Conservation (phyloP, 2,113 vertebrate genomes). For the Casuarius casuarius region DNA sequence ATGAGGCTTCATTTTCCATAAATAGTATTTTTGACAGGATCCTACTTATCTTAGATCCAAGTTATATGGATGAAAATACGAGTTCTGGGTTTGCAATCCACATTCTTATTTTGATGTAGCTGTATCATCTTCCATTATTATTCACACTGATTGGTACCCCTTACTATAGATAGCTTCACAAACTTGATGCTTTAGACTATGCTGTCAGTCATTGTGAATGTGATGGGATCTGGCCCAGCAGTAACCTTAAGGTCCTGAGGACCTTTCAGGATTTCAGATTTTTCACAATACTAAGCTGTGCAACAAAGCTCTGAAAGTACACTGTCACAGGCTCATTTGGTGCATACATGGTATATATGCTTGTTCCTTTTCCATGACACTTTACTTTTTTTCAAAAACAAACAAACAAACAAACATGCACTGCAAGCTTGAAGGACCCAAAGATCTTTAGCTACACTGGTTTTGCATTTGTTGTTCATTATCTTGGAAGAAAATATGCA, state of each 20-base stretch:
- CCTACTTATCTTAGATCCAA: background rate
- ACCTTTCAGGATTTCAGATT: background rate
- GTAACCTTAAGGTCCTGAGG: background rate
- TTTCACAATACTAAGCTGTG: background rate
- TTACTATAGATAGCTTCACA: background rate
- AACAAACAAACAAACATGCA: background rate
- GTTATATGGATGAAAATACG: background rate
- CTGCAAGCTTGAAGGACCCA: background rate
- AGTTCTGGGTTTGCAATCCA: background rate
- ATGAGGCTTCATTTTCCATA: background rate
- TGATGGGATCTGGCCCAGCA: background rate
- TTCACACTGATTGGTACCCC: background rate
- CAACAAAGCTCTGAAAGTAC: background rate
- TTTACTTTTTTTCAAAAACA: background rate
- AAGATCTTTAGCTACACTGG: background rate
- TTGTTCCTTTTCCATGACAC: background rate
- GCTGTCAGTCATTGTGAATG: background rate
- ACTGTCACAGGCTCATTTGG: background rate
- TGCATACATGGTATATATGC: accelerated
- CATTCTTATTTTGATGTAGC: background rate
- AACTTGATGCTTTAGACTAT: background rate
- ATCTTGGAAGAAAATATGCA: background rate
- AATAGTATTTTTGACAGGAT: background rate
- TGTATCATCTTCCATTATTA: background rate
- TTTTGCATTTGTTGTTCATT: background rate